phyloP scores from a whole-genome alignment of 2,888 invertebrate species.

The Ophraella communa region DNA sequence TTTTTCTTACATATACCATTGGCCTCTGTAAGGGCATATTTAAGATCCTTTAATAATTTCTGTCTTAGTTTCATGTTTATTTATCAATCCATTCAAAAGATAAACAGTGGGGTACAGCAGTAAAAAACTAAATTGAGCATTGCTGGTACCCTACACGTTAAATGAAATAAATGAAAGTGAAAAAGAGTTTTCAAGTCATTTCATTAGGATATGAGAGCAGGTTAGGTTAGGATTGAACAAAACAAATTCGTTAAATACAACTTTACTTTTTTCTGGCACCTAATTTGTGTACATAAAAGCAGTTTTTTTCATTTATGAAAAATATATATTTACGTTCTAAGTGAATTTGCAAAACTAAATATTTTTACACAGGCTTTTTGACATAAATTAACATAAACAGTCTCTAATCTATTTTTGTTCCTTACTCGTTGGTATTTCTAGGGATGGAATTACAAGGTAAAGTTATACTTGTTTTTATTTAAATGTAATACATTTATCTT shows the following conservation, averaged over 20 bases:
- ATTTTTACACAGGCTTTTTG: background rate
- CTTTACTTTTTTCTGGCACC: slow-evolving; percentile 1
- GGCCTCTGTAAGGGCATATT: no score
- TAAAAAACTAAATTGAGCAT: no score
- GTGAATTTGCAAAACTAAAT: slow-evolving; percentile 7
- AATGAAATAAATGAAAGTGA: no score
- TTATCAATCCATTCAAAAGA: no score
- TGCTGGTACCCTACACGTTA: no score
- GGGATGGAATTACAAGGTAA: slow-evolving; percentile 8
- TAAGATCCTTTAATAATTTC: no score
- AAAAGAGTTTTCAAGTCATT: no score
- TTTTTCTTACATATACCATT: no score
- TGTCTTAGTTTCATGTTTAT: no score
- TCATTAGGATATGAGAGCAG: no score
- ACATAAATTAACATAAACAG: background rate
- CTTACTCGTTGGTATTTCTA: background rate
- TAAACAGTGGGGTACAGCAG: no score
- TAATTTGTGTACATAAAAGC: slow-evolving; percentile 15
- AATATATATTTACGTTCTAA: slow-evolving; percentile 5
- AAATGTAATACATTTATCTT: background rate
- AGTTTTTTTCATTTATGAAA: slow-evolving; percentile 8
- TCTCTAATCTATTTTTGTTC: slow-evolving; percentile 4
- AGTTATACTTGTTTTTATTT: slow-evolving; percentile 1
- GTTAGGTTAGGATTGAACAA: background rate
- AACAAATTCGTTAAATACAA: background rate